Base-by-base conservation (phyloP, 1,140 invertebrate species). In the Lamellibrachia luymesi region DNA sequence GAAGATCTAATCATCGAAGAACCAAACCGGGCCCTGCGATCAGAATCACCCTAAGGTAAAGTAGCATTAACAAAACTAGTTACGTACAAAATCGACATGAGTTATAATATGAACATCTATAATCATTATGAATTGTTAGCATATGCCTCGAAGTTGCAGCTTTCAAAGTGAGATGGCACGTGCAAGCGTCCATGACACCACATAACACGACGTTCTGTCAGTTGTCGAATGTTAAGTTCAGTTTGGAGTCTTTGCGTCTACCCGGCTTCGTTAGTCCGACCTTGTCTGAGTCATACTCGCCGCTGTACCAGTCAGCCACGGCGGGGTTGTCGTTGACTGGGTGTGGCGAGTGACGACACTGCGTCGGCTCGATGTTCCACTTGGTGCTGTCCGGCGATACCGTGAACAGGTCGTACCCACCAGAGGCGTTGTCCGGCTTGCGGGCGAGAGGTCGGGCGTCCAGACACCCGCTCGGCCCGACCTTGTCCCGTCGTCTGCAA, bases 301-400 rank as follows among this genome's bases (percentile, higher is more conserved):
- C 64, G 64, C 2, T 80, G 17, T 80, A 80, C 64, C 64, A 80
- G 8, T 80, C 64, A 17, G 64, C 64, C 64, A 4, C 25, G 64
- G 6, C 64, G 8, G 64, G 64, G 64, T 80, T 22, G 13, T 2
- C 64, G 64, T 1, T 22, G 17, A 80, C 64, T 2, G 64, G 64
- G 25, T 80, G 64, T 6, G 17, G 13, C 64, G 7, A 17, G 17
- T 80, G 64, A 80, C 64, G 64, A 2, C 64, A 80, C 64, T 80
- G 6, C 52, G 95, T 93, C 90, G 95, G 95, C 92, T 95, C 95
- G 93, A 92, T 94, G 50, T 92, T 92, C 90, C 93, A 94, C n/a
- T 93, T 94, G 49, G 92, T 52, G 8, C 92, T 95, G 6, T 92
- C 95, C 56, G 94, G 64, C 64, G 64, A 80, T 22, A 80, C 64